phyloP scores from a whole-genome alignment of 2,888 invertebrate genomes.

The Dichetophora obliterata region DNA sequence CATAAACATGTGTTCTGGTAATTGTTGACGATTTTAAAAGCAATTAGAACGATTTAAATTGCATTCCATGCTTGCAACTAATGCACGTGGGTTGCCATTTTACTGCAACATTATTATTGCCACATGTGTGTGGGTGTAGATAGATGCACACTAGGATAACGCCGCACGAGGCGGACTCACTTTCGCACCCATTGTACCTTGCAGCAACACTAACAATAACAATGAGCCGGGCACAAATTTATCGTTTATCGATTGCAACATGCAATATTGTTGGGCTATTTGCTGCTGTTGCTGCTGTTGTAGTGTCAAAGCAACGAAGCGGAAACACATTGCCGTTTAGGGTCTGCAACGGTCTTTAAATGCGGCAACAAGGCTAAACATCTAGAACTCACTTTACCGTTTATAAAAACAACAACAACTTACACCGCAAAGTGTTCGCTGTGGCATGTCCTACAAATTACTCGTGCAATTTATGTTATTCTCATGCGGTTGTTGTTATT shows the following conservation, averaged over 20 bases:
- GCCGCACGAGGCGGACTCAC: not conserved
- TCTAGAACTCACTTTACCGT: not conserved
- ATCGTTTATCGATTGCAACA: constrained; percentile 26
- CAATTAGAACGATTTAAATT: constrained; percentile 21
- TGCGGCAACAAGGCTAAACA: not conserved
- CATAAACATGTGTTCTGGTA: constrained; percentile 15
- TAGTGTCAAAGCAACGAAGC: not conserved
- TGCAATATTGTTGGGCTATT: not conserved
- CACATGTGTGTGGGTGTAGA: constrained; percentile 1
- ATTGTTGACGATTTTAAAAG: constrained; percentile 29
- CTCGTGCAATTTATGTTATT: constrained; percentile 4
- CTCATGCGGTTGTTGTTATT: constrained; percentile 43
- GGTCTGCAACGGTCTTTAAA: not conserved
- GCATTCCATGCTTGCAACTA: not conserved
- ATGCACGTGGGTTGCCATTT: not conserved
- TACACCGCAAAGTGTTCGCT: not conserved
- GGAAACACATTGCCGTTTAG: constrained; percentile 9
- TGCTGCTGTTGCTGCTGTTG: not conserved
- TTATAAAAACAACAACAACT: not conserved
- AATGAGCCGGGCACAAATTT: not conserved
- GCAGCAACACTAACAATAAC: not conserved
- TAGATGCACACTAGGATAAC: not conserved
- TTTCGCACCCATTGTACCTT: constrained; percentile 11
- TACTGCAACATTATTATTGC: not conserved
- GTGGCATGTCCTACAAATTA: constrained; percentile 26